These are phyloP conservation scores for Dryomyza anilis DNA, from an alignment of 2,888 invertebrate genomes.

Conservation along the genomic window DNA sequence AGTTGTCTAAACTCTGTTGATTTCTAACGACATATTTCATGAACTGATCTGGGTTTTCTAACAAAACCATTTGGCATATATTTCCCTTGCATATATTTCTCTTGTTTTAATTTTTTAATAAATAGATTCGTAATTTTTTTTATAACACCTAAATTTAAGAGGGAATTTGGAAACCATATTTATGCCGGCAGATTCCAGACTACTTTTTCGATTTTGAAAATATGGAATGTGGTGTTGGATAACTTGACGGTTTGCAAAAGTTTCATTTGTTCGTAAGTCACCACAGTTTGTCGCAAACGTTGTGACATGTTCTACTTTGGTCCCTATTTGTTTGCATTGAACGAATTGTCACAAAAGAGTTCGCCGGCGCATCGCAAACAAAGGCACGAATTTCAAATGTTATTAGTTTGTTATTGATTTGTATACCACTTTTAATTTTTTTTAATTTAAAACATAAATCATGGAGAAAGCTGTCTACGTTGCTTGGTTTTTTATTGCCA, in stretches of 20 bases:
- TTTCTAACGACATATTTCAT: conserved; percentile 14
- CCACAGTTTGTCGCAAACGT: too few relatives aligned
- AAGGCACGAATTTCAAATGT: not conserved
- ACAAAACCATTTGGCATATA: not conserved
- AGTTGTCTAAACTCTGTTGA: conserved; percentile 20
- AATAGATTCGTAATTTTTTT: not conserved
- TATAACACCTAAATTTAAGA: not conserved
- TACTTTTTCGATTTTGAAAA: not conserved
- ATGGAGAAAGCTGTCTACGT: not conserved
- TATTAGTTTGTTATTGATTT: not conserved
- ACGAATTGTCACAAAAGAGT: not conserved
- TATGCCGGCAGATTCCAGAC: not conserved
- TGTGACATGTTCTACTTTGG: not conserved
- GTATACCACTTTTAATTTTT: not conserved
- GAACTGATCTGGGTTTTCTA: not conserved
- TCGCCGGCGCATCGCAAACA: not conserved
- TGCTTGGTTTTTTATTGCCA: not conserved
- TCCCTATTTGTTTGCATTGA: not conserved
- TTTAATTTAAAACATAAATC: not conserved
- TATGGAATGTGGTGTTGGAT: not conserved
- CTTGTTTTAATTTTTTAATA: not conserved
- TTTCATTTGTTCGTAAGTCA: not conserved
- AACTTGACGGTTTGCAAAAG: not conserved
- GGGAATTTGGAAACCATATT: not conserved
- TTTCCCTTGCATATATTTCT: not conserved